Base-by-base conservation (phyloP, 2,888 invertebrate genomes). In the Aplocera efformata region DNA sequence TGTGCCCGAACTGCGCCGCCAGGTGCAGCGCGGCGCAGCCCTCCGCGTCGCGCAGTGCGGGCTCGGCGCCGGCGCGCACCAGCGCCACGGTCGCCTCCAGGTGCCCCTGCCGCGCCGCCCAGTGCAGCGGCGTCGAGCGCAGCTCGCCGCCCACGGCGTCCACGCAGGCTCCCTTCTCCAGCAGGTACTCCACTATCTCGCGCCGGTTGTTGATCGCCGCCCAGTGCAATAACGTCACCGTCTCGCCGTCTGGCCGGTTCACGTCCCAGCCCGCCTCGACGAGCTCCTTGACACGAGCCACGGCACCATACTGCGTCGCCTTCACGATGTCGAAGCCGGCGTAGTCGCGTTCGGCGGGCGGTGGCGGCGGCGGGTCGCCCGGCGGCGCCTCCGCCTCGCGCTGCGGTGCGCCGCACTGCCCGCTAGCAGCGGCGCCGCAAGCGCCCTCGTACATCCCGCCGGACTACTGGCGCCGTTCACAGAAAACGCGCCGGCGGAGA, bases 161-260 rank as follows among this genome's bases (percentile, higher is more conserved):
- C 1, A 99, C 94, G 4, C 40, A 53, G n/a, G 86, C 86, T 9
- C 86, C 98, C 70, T 94, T 94, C 43, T 93, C 92, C 53, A 98
- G 90, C 63, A 95, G 94, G 82, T 94, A 98, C 65, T 93, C 92
- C 42, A 98, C 96, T 59, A 99, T 95, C 63, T 98, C 97, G 55
- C 93, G 91, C 40, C 98, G 91, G 89, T 99, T 99, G 82, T 99
- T 99, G 69, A 99, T 99, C 9, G 99, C 95, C 23, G 99, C 99
- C 99, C 99, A 99, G 78, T 99, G 99, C n/a, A 99, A 88, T 33
- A 99, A 85, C 1, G 98, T 98, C 38, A 99, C 98, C 32, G 97
- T 98, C 80, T 99, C 99, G 54, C 91, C 90, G 79, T 99, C 99
- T 29, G 97, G 94, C 70, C 95, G 93, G 79, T 98, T 98, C 7